These are phyloP conservation scores for Drosophila eugracilis DNA, from an alignment of 1,140 invertebrate species.

Conservation along the genomic window DNA sequence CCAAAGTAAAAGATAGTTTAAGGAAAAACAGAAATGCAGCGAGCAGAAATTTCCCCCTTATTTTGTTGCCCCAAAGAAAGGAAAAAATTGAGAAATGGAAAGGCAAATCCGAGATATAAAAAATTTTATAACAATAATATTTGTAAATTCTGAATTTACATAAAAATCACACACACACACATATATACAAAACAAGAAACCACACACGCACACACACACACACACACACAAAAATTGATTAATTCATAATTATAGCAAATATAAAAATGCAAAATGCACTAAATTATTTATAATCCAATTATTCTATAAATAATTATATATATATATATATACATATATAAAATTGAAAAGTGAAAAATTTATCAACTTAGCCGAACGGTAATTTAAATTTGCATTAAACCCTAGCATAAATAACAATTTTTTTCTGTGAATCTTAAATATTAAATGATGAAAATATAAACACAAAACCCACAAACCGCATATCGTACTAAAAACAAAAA, in stretches of 20 bases:
- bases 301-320: conserved; percentile 44
- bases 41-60: conserved; percentile 27
- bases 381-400: conserved; percentile 55
- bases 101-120: conserved; percentile 25
- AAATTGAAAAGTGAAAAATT: conserved; percentile 29
- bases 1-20: conserved; percentile 83
- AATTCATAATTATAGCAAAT: conserved; percentile 59
- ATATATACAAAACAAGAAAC: conserved; percentile 1
- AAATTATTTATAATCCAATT: conserved; percentile 60
- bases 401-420: conserved; percentile 63
- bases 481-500: conserved; percentile 57
- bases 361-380: conserved; percentile 53
- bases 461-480: conserved; percentile 37
- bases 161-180: conserved; percentile 38
- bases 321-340: conserved; percentile 22
- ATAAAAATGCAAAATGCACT: conserved; percentile 58
- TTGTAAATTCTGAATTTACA: conserved; percentile 81
- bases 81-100: conserved; percentile 7
- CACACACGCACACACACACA: conserved; percentile 6
- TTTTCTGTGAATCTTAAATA: conserved; percentile 63
- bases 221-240: conserved; percentile 38
- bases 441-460: conserved; percentile 8
- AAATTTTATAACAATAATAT: conserved; percentile 69
- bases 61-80: conserved; percentile 16
- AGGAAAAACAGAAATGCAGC: conserved; percentile 26